Conservation (phyloP, 2,888 invertebrate genomes). For the Drosophila mimetica region DNA sequence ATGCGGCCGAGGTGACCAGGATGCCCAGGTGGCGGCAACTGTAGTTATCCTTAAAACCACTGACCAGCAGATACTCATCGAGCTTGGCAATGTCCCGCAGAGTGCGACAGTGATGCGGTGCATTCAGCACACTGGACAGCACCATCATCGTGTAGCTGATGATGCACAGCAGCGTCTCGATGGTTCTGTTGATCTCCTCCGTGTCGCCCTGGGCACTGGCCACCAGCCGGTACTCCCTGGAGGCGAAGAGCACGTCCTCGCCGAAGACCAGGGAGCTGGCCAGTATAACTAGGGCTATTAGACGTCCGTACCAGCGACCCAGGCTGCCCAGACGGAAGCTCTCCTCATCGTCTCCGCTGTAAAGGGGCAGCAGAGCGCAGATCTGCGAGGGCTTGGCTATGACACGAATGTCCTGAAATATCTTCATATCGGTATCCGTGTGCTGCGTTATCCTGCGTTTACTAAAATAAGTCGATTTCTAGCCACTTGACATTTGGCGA, state of each 20-base stretch:
- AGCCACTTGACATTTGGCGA: neutral
- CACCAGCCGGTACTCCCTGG: constrained; percentile 61
- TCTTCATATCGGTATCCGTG: constrained; percentile 60
- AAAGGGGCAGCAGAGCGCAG: constrained; percentile 66
- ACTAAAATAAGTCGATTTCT: neutral
- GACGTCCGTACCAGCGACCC: constrained; percentile 58
- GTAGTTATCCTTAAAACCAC: constrained; percentile 58
- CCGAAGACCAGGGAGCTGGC: constrained; percentile 44
- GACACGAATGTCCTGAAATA: constrained; percentile 59
- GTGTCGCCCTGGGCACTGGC: constrained; percentile 64
- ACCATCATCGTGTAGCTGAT: constrained; percentile 72
- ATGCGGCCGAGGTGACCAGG: constrained; percentile 36
- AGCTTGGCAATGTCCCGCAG: constrained; percentile 68
- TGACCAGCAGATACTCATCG: constrained; percentile 63
- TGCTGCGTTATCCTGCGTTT: too few species aligned
- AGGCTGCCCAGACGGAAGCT: constrained; percentile 44
- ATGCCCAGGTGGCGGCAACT: constrained; percentile 52
- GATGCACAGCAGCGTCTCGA: constrained; percentile 77
- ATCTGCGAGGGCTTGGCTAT: constrained; percentile 54
- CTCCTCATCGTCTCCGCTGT: constrained; percentile 36
- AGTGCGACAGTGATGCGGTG: constrained; percentile 61
- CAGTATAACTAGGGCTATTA: constrained; percentile 46
- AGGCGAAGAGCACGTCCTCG: constrained; percentile 59
- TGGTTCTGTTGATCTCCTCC: constrained; percentile 77
- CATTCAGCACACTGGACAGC: constrained; percentile 62